Base-by-base conservation (phyloP, 2,797 vertebrate genomes). In the Lindbergichthys nudifrons region DNA sequence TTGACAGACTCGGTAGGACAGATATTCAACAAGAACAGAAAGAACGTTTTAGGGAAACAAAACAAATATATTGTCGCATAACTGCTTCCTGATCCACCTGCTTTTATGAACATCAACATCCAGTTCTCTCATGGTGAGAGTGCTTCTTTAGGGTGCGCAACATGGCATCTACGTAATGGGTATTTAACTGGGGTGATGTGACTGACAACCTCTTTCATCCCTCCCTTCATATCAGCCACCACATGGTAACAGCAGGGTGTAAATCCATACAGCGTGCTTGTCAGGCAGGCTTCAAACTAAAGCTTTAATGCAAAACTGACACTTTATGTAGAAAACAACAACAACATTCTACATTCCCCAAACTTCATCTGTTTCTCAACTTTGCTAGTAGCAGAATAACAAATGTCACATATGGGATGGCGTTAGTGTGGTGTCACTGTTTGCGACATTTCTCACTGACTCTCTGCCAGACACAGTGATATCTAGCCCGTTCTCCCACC, bases 401-500 rank as follows among this genome's bases (percentile, higher is more conserved):
- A 80, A 75, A 70, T 73, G 65, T 77, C 71, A 65, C 69, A 42
- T 80, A 74, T 79, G 66, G 26, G 73, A 69, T 21, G 30, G 73
- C 59, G 78, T 73, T 36, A n/a, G 43, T 52, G 77, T 64, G 36
- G 63, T 74, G 65, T 82, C 41, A 64, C 73, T 41, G 10, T 76
- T 64, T 67, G 58, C 18, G 16, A 70, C 76, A 51, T 66, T 59
- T 80, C 78, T 36, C 32, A 36, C 32, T 70, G 56, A 75, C 69
- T 78, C 70, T 56, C 77, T 67, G 80, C 39, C 81, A 85, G 77
- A 83, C 71, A 13, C 43, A 1, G 10, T 5, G 16, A 30, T 70
- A 30, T 81, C 67, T 83, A 61, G 57, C 65, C 26, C 47, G 68
- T 66, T 81, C 80, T 78, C 62, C 82, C 85, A 65, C 63, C 68